Base-by-base conservation (phyloP, 1,140 invertebrate genomes). In the Tyrophagus putrescentiae region DNA sequence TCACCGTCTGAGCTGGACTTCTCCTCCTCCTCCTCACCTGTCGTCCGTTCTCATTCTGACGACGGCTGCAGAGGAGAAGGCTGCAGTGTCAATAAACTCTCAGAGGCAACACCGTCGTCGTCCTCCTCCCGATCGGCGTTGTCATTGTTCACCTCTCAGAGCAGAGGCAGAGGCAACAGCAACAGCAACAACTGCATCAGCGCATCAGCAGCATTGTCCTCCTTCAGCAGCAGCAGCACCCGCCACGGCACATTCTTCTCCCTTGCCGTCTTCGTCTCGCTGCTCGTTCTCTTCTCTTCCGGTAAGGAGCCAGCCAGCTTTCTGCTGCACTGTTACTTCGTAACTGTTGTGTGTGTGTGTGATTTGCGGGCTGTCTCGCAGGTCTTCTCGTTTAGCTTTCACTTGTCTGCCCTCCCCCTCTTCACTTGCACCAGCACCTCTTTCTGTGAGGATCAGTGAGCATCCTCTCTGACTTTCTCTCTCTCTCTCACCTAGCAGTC, bases 271-370 rank as follows among this genome's bases (percentile, higher is more conserved):
- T 48, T 48, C 7, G 9, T 48, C 45, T 13, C 45, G 7, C 31
- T 48, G 9, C 45, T 48, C 45, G 23, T 48, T 48, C 31, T 7
- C 18, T 29, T 48, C 7, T 48, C 45, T 48, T 48, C 45, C 45
- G 45, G 45, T 48, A 48, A 48, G 7, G 23, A 25, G 23, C 45
- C 13, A 13, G 13, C 21, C 36, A n/a, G 13, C 13, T 39, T 39
- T 39, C 36, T 39, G 13, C 36, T 39, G 13, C 36, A 39, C 21
- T 21, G 13, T 39, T 39, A 13, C 36, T 39, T 39, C 36, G 21
- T 39, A 13, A 21, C 21, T 21, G 13, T 21, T 39, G 36, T 39
- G 36, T 39, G 36, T 39, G 13, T 39, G 21, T 39, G 36, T 39
- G n/a, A n/a, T n/a, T n/a, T n/a, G n/a, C n/a, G n/a, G n/a, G n/a